Conservation (phyloP, 1,140 invertebrate species). For the Zophobas morio region DNA sequence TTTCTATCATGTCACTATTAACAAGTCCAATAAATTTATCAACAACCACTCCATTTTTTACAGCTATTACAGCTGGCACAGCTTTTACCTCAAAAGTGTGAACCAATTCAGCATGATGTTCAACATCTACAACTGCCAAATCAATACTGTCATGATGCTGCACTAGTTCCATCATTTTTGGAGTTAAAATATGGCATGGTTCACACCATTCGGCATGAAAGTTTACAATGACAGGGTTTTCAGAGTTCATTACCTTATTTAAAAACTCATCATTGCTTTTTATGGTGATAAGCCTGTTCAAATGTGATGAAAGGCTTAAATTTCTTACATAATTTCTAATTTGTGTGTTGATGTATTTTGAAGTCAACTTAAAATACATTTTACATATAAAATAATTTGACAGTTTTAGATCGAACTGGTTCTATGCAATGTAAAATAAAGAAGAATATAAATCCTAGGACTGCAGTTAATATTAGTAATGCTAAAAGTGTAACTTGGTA, state of each 20-base stretch:
- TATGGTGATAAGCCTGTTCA: slow-evolving; percentile 71
- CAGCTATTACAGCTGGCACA: slow-evolving; percentile 91
- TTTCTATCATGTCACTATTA: slow-evolving; percentile 87
- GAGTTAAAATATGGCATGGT: slow-evolving; percentile 95
- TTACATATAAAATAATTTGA: slow-evolving; percentile 56
- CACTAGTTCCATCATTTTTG: slow-evolving; percentile 88
- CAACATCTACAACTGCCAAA: slow-evolving; percentile 94
- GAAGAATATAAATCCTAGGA: slow-evolving; percentile 69
- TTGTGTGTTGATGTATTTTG: slow-evolving; percentile 15
- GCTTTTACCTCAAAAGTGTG: slow-evolving; percentile 89
- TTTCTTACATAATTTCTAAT: slow-evolving; percentile 55
- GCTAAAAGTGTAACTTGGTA: slow-evolving; percentile 70
- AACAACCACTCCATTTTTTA: slow-evolving; percentile 89
- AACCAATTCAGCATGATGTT: slow-evolving; percentile 88
- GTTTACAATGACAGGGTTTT: slow-evolving; percentile 87
- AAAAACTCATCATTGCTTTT: slow-evolving; percentile 73
- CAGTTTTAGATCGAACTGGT: slow-evolving; percentile 65
- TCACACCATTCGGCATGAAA: slow-evolving; percentile 95
- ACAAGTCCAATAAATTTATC: slow-evolving; percentile 94
- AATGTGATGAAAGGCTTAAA: slow-evolving; percentile 55
- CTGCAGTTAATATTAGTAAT: slow-evolving; percentile 68
- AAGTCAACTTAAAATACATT: slow-evolving; percentile 11
- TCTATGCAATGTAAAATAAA: slow-evolving; percentile 71
- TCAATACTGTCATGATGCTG: slow-evolving; percentile 84
- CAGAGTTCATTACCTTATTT: slow-evolving; percentile 84